These are phyloP conservation scores for Neotoxoptera formosana DNA, from an alignment of 1,140 invertebrate species.

Conservation along the genomic window DNA sequence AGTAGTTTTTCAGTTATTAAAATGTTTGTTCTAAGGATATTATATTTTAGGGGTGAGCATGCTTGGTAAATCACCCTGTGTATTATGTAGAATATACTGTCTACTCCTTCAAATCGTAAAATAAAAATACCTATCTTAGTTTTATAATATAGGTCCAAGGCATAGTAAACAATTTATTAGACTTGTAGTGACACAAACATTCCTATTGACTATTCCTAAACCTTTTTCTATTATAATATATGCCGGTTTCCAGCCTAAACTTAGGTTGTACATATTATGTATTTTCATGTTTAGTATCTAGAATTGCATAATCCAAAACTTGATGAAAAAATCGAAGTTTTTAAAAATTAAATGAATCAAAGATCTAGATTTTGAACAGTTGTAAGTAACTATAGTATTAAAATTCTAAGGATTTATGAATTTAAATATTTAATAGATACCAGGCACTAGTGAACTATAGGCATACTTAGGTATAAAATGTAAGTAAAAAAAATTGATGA, in stretches of 20 bases:
- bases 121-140: neutral
- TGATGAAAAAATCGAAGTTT: neutral
- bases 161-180: neutral
- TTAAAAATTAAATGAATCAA: neutral
- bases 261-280: no score
- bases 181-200: neutral
- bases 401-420: neutral
- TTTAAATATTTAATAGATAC: neutral
- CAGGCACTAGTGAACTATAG: neutral
- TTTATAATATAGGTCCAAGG: neutral
- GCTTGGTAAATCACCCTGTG: no score
- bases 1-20: no score
- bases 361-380: neutral
- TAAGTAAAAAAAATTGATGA: neutral
- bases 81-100: neutral
- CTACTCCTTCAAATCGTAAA: neutral
- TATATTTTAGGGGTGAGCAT: no score
- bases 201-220: neutral
- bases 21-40: no score
- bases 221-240: neutral
- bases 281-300: neutral
- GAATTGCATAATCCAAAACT: neutral
- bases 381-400: neutral
- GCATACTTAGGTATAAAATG: accelerated
- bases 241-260: no score